Base-by-base conservation (phyloP, 2,797 vertebrate species). In the Sebastiscus albofasciatus region DNA sequence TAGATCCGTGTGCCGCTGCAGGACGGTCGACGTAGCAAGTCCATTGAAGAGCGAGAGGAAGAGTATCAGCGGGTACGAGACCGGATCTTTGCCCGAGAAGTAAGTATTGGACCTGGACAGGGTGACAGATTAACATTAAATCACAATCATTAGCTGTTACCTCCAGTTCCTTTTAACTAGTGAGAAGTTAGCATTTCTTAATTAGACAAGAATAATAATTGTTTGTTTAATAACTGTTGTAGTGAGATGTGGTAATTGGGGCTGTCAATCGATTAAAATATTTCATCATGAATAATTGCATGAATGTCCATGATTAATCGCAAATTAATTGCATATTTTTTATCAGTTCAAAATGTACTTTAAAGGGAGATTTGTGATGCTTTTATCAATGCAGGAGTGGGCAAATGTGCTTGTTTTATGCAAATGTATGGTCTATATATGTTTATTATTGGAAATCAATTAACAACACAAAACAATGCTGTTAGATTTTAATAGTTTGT, bases 41-140 rank as follows among this genome's bases (percentile, higher is more conserved):
- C 99, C 81, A 99, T 99, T 90, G 98, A 99, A 93, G 99, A 99
- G 94, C 94, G 99, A 85, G 99, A 99, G 91, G 99, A 99, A 79
- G 99, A 99, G 87, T 99, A 99, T 94, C 99, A 99, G 94, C 96
- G 98, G 87, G 98, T 97, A 94, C 97, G 99, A 95, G 99, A 99
- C 96, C 96, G 99, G 92, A 99, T 99, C 90, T 99, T 99, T 96
- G 99, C 99, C 88, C 97, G 98, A 89, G 98, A 99, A 97, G 99
- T 99, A 95, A 98, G 97, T 95, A 77, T 93, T 89, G 67, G 73
- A 81, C 81, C 77, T 80, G 26, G 42, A 31, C 13, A 39, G 59
- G 7, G 5, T 42, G 39, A 27, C 7, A 33, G 29, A 70, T 68
- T 8, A 76, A 56, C 18, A 24, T 36, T 24, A n/a, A 60, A 46